Conservation (phyloP, 2,113 vertebrate species). For the Plectropomus leopardus region DNA sequence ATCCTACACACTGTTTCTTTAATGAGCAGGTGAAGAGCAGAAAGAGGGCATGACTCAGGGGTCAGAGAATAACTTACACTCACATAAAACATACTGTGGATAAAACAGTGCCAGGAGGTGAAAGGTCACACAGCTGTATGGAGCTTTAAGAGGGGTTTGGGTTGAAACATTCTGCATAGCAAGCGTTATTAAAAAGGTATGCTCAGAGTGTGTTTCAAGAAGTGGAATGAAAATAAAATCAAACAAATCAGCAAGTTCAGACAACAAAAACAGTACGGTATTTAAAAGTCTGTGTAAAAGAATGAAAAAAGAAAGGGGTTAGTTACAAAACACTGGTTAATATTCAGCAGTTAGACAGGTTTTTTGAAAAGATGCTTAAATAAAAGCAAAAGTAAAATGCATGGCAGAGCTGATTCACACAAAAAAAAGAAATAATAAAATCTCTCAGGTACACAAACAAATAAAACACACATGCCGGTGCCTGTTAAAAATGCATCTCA, state of each 20-base stretch:
- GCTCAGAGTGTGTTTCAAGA: background rate
- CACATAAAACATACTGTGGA: conserved; percentile 50
- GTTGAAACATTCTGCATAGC: conserved; percentile 34
- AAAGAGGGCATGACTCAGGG: conserved; percentile 8
- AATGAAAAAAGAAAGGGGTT: conserved; percentile 56
- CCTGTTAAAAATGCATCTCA: conserved; percentile 39
- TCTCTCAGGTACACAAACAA: conserved; percentile 15
- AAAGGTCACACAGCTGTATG: conserved; percentile 41
- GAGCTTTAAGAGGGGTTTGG: conserved; percentile 14
- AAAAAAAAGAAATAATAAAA: background rate
- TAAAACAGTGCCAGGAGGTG: conserved; percentile 52
- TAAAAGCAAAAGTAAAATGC: conserved; percentile 7
- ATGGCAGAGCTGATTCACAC: conserved; percentile 1
- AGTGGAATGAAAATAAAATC: conserved; percentile 29
- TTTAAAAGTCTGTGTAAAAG: conserved; percentile 75
- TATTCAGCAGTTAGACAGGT: conserved; percentile 12
- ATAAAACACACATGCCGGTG: background rate
- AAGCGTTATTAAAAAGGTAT: conserved; percentile 8
- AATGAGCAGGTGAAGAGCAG: conserved; percentile 8
- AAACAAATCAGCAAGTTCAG: conserved; percentile 21
- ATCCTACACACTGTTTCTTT: no score
- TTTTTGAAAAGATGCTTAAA: conserved; percentile 1
- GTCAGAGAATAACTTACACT: conserved; percentile 55
- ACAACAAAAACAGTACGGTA: conserved; percentile 61
- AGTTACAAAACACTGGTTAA: conserved; percentile 60